These are phyloP conservation scores for Dasypogon diadema DNA, from an alignment of 2,888 invertebrate species.

Conservation along the genomic window DNA sequence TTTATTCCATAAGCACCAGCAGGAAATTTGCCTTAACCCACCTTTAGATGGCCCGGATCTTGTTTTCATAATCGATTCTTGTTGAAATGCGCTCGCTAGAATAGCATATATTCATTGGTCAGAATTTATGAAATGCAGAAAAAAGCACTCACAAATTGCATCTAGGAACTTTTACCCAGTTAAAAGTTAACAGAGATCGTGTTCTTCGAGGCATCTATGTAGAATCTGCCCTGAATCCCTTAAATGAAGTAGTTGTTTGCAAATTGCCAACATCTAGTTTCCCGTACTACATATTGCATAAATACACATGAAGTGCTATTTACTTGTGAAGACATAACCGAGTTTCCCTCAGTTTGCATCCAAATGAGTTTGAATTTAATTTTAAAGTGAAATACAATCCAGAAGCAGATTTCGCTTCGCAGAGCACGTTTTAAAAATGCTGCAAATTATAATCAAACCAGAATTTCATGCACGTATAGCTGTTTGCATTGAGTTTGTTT, in stretches of 20 bases:
- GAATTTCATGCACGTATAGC: not conserved
- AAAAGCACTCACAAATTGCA: too few species aligned
- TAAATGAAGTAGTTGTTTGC: not conserved
- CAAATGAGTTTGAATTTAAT: constrained; percentile 19
- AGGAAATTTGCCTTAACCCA: constrained; percentile 43
- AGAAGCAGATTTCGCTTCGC: not conserved
- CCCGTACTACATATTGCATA: constrained; percentile 8
- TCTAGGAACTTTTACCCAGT: constrained; percentile 2
- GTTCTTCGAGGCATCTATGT: too few species aligned
- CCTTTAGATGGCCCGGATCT: not conserved
- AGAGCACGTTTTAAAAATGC: constrained; percentile 14
- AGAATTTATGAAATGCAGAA: constrained; percentile 7
- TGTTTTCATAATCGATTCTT: constrained; percentile 30
- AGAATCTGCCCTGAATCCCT: too few species aligned
- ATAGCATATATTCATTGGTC: not conserved
- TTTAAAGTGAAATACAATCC: constrained; percentile 8
- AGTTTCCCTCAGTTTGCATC: not conserved
- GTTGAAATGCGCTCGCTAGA: not conserved
- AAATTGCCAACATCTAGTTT: not conserved
- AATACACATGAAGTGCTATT: not conserved
- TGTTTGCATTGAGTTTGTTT: not conserved
- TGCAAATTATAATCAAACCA: not conserved
- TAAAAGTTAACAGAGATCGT: not conserved
- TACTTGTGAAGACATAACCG: not conserved
- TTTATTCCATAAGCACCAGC: constrained; percentile 1